Base-by-base conservation (phyloP, 2,888 invertebrate genomes). In the Caenorhabditis sp. region DNA sequence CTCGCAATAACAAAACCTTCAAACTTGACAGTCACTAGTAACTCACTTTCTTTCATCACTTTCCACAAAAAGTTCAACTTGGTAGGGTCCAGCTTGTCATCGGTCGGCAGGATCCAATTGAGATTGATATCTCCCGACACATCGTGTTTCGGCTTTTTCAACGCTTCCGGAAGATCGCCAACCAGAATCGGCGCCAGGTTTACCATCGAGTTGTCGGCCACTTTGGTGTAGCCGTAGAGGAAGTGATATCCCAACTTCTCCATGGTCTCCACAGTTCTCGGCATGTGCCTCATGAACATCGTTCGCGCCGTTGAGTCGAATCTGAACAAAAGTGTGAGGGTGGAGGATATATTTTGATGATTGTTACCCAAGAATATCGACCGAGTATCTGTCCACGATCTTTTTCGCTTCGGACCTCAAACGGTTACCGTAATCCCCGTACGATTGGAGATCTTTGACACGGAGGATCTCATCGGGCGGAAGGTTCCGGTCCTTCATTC, bases 151-250 rank as follows among this genome's bases (percentile, higher is more conserved):
- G 78, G 73, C 37, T 73, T 66, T 13, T 56, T 52, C 30, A 79
- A 15, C 2, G 79, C 81, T 27, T 75, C 78, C 27, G 62, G 66
- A 15, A 79, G 56, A n/a, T 81, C 77, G 6, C 95, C 95, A 0
- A 93, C 92, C 11, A 95, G 90, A 77, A 94, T 92, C 0, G 96
- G 94, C 7, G 94, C 92, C 71, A 96, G 89, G 89, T 96, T 96
- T 0, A 95, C 95, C 89, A 94, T 95, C 0, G 96, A 96, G 89
- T 96, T 96, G 89, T 96, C 96, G 2, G 93, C 96, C 8, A 96
- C 94, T 92, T 96, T 96, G 89, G 94, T 95, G 90, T 95, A 95
- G 5, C 96, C 96, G 81, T 93, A 90, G 89, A 96, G 91, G 89
- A 95, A 95, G 56, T 94, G 92, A 39, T 93, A 93, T 13, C 92